A percentile compares a stretch with the other conserved stretches of the same genome.
Conservation (phyloP, 2,797 vertebrate genomes). For the Lepilemur septentrionalis region DNA sequence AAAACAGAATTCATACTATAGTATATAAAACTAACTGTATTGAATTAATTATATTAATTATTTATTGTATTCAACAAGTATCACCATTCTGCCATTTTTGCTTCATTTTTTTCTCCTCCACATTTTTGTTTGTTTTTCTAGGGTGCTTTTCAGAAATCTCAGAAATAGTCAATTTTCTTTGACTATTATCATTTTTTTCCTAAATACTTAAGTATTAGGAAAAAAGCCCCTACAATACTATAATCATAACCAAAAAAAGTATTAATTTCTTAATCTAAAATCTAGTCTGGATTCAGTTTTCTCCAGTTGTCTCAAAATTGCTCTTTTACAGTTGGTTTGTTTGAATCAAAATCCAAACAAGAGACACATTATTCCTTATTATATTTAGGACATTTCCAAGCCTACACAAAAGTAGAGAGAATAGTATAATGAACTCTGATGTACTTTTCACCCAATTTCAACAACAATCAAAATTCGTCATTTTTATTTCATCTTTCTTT, state of each 20-base stretch:
- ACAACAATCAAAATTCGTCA: background rate
- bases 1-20: background rate
- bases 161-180: background rate
- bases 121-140: background rate
- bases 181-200: background rate
- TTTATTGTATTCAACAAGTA: background rate
- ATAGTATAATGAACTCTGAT: background rate
- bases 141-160: conserved; percentile 13
- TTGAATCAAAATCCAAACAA: conserved; percentile 22
- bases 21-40: background rate
- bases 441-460: background rate
- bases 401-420: background rate
- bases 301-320: background rate
- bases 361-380: background rate
- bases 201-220: background rate
- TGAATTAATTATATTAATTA: background rate
- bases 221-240: background rate
- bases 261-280: conserved; percentile 24
- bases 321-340: background rate
- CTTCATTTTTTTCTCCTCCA: background rate
- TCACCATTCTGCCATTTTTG: background rate
- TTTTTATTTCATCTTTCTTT: background rate
- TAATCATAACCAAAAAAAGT: background rate
- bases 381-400: background rate
- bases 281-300: background rate